Evolutionary conservation across 2,888 invertebrate genomes (phyloP), one percentile per base, ranked within the genome.

Genomic region (Crematogaster levior): DNA sequence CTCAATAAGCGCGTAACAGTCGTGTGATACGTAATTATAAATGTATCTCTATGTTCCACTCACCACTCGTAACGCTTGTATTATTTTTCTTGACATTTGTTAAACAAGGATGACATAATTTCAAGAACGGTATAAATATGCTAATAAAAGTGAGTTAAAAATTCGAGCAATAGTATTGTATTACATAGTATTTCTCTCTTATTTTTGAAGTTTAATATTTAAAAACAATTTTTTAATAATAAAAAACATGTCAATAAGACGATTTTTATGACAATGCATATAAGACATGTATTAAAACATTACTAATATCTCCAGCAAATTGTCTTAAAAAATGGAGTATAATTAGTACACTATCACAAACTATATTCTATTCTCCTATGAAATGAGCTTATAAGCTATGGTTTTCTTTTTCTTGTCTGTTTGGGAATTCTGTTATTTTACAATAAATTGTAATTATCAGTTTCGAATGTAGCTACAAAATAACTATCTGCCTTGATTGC

Each of bases 401-500:
- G 1, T 37, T 46, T 27, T 18, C 3, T 43, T 24, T 1, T 27
- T 18, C 24, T 6, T 34, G 7, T 51, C 5, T 51, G 10, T 3
- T 34, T 43, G 3, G 18, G 46, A 51, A 21, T 79, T 79, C n/a
- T 30, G 24, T 30, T 48, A 24, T 24, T 63, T 24, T 46, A 43
- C 27, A 21, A 18, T 48, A 46, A 68, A 51, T 48, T 53, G 40
- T 34, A 80, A 34, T 60, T 72, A 73, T 21, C 15, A 68, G 65
- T 75, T 63, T 63, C 15, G 30, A 70, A 43, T 30, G 18, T 53
- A 40, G 6, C 21, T 48, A 34, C 7, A 27, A 81, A 65, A 48
- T n/a, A 40, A 91, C 88, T 92, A 92, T 85, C 91, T 92, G 46
- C 86, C 80, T 85, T 88, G 86, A 80, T 88, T 90, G 24, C 68